Evolutionary conservation across 2,797 vertebrate genomes (phyloP), one percentile per base, ranked within the genome.

Genomic region (Champsocephalus gunnari): DNA sequence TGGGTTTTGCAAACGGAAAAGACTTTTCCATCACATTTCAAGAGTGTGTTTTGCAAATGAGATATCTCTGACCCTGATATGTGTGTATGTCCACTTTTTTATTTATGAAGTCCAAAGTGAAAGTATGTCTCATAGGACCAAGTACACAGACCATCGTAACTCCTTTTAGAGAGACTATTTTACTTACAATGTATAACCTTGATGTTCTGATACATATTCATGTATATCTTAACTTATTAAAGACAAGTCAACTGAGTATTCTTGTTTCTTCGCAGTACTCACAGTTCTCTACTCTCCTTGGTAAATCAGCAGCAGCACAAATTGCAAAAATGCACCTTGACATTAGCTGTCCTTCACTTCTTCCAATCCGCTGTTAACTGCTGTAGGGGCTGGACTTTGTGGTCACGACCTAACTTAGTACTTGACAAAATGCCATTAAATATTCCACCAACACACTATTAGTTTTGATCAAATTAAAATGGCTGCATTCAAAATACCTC

Each of bases 401-500:
- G 59, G 28, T 75, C 49, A 34, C 19, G 63, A 60, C 51, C 43
- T 61, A 49, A 57, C 55, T 58, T 73, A 70, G 75, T n/a, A 64
- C 49, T 54, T 70, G 68, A 59, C 66, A 75, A 75, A 68, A 79
- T 44, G 73, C 5, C 56, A 82, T 75, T 69, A 60, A 51, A 80
- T 69, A 69, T 80, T 73, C 61, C 38, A 77, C 56, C 9, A 73
- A 70, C 60, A 56, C 28, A 58, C 51, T 50, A 79, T 79, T 73
- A 57, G 13, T 79, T 65, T 51, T 43, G 17, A 82, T 88, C 71
- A 72, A 72, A 82, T 79, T 69, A 66, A 87, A 79, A 71, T 49
- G 48, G 3, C 28, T 64, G n/a, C n/a, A 21, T 21, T 21, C 21
- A 21, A 21, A 21, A 21, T 2, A 21, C 21, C 21, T 21, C 21